Conservation (phyloP, 2,888 invertebrate genomes). For the Exephanes ischioxanthus region DNA sequence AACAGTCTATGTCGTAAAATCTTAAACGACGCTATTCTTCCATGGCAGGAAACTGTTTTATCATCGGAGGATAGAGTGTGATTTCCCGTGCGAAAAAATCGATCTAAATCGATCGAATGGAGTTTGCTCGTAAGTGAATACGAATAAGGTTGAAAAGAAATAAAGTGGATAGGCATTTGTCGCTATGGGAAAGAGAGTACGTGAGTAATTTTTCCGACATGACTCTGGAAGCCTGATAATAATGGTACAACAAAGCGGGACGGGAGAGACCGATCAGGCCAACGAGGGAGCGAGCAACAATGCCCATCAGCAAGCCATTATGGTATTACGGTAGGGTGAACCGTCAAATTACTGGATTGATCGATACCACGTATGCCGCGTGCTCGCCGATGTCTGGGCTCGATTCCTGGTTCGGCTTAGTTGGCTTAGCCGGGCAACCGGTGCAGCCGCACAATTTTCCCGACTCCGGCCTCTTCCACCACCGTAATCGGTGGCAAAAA, state of each 20-base stretch:
- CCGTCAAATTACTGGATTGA: constrained; percentile 76
- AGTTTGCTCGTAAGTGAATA: not conserved
- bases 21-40: not conserved
- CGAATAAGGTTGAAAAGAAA: not conserved
- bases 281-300: constrained; percentile 73
- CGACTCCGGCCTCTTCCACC: constrained; percentile 44
- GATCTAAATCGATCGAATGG: not conserved
- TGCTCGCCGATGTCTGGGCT: constrained; percentile 60
- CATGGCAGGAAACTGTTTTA: not conserved
- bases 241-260: constrained; percentile 54
- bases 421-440: constrained; percentile 44
- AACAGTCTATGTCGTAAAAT: not conserved
- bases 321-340: constrained; percentile 74
- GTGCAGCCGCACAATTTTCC: constrained; percentile 59
- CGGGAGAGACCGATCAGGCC: constrained; percentile 68
- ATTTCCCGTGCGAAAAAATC: not conserved
- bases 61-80: not conserved
- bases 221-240: constrained; percentile 60
- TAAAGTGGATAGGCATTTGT: not conserved
- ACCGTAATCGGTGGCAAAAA: constrained; percentile 67
- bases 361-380: constrained; percentile 70
- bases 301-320: constrained; percentile 76
- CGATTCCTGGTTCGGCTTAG: constrained; percentile 40
- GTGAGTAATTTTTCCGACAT: constrained; percentile 35
- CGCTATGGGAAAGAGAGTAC: not conserved